Evolutionary conservation across 2,888 invertebrate genomes (phyloP).

Genomic region (Miltochrista miniata): DNA sequence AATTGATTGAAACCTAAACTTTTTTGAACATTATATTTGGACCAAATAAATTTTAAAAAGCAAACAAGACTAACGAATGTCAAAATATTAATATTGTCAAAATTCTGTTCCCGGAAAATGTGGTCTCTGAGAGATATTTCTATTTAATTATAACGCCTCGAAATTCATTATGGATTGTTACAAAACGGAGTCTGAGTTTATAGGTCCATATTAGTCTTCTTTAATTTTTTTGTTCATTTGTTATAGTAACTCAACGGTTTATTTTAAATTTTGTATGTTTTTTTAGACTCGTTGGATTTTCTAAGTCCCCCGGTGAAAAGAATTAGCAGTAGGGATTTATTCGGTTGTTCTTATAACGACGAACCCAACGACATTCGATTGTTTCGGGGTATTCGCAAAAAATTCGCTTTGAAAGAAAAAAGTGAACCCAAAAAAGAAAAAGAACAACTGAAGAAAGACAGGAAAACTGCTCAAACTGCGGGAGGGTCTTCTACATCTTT

Average conservation of each 20-base stretch:
- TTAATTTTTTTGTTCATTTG: conserved; percentile 12
- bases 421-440: neutral
- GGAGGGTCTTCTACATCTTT: conserved; percentile 37
- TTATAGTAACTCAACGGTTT: conserved; percentile 14
- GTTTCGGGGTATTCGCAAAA: conserved; percentile 5
- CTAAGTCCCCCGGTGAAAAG: conserved; percentile 56
- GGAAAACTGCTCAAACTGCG: conserved; percentile 1
- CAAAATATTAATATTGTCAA: conserved; percentile 26
- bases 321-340: conserved; percentile 20
- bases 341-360: conserved; percentile 11
- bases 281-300: conserved; percentile 63
- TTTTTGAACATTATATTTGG: neutral
- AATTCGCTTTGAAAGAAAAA: conserved; percentile 7
- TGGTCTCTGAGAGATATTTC: conserved; percentile 28
- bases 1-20: neutral
- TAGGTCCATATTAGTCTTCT: conserved; percentile 47
- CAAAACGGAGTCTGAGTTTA: conserved; percentile 50
- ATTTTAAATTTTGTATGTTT: conserved; percentile 48
- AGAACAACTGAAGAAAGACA: conserved; percentile 1
- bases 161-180: conserved; percentile 59
- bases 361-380: conserved; percentile 17
- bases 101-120: conserved; percentile 32
- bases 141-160: conserved; percentile 34
- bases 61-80: neutral
- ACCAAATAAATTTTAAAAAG: no score